Base-by-base conservation (phyloP, 2,888 invertebrate genomes). In the Hoplodrina blanda region DNA sequence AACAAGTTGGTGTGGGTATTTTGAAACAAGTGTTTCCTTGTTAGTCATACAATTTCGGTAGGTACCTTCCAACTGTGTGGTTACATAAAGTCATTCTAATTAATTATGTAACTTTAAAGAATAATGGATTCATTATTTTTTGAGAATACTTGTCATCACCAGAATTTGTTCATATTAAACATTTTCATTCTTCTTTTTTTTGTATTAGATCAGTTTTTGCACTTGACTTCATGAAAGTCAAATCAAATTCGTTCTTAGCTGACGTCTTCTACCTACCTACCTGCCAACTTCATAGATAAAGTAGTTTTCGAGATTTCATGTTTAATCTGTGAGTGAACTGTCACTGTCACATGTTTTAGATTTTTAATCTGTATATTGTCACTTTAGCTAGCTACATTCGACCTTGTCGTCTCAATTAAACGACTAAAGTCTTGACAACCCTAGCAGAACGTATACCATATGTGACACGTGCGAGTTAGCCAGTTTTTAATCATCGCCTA, bases 401-500 rank as follows among this genome's bases (percentile, higher is more conserved):
- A 46, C 6, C 19, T 30, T 41, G 6, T 41, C 41, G 10, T 52
- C 50, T 63, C 13, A 63, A 80, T 80, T 49, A 61, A 63, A 63
- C 44, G 30, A 44, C 46, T 20, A 57, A 49, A 61, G 53, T 75
- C 75, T 73, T 79, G 78, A 78, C 72, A 61, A 61, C 69, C 20
- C 10, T n/a, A n/a, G 57, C 30, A 46, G 50, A 37, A 57, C 33
- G 37, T 49, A 19, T 20, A 56, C 46, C 63, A 66, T 44, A 41
- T 55, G 69, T 41, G 56, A 59, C 82, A 80, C 78, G 70, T 76
- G 72, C 46, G 63, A 53, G 69, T 19, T 41, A 52, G 17, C 55
- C 30, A 57, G 57, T 65, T 33, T 19, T 73, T 78, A 82, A 76
- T 78, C 74, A 73, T 67, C 54, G 64, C 55, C 61, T 73, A 71